A percentile compares a stretch with the other conserved stretches of the same genome.
Evolutionary conservation across 2,113 vertebrate species (phyloP).

Genomic region (Chaetorhynchus papuensis): DNA sequence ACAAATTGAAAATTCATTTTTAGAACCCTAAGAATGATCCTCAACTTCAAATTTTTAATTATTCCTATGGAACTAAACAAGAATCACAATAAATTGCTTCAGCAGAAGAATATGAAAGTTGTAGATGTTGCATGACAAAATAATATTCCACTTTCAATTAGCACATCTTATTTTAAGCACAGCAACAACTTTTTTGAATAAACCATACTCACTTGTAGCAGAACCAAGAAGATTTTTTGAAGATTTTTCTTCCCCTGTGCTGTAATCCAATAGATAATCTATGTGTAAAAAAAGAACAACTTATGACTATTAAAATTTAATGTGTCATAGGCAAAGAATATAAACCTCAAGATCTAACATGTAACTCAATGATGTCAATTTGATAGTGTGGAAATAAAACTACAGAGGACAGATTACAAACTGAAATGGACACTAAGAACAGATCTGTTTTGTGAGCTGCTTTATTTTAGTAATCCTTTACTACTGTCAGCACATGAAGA

Average conservation of each 20-base stretch:
- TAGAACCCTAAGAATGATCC: neutral
- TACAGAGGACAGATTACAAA: neutral
- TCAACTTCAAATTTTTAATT: neutral
- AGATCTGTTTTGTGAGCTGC: neutral
- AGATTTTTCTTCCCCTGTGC: conserved; percentile 87
- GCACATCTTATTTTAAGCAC: neutral
- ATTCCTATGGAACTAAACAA: neutral
- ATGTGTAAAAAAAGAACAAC: neutral
- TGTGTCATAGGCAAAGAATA: neutral
- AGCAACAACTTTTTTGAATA: neutral
- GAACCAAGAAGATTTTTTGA: conserved; percentile 96
- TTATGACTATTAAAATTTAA: neutral
- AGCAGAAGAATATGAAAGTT: neutral
- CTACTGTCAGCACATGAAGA: neutral
- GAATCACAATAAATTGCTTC: neutral
- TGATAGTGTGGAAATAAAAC: neutral
- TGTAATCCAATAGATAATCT: conserved; percentile 93
- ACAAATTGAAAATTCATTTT: neutral
- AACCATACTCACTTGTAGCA: conserved; percentile 87
- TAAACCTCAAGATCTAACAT: neutral
- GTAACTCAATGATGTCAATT: neutral
- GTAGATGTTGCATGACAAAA: neutral
- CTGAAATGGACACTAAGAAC: neutral
- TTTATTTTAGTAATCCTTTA: neutral
- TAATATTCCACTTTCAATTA: neutral